phyloP scores from a whole-genome alignment of 2,113 vertebrate species.

The Cnemophilus loriae region DNA sequence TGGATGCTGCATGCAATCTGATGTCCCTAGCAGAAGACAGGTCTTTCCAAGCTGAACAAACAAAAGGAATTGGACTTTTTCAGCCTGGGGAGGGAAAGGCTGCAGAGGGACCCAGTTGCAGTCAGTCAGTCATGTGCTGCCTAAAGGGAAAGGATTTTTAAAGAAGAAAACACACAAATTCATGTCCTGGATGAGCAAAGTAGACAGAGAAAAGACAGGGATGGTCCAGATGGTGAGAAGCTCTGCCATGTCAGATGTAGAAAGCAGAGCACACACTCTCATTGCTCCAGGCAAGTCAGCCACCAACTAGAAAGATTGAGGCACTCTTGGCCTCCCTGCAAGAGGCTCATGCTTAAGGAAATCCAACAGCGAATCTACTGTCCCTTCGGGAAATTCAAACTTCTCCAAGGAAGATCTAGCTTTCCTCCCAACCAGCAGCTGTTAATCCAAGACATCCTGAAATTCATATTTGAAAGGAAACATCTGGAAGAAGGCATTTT shows the following conservation, averaged over 20 bases:
- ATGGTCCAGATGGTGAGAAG: neutral
- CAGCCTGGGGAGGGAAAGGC: neutral
- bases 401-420: neutral
- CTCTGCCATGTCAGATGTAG: neutral
- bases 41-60: neutral
- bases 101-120: neutral
- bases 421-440: neutral
- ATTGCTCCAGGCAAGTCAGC: neutral
- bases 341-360: neutral
- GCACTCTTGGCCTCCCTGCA: neutral
- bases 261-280: neutral
- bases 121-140: accelerated
- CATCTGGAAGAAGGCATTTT: neutral
- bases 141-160: neutral
- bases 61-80: neutral
- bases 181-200: neutral
- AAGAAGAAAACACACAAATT: neutral
- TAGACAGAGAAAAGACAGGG: neutral
- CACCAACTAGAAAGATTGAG: neutral
- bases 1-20: neutral
- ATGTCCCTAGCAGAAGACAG: neutral
- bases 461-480: neutral
- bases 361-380: neutral
- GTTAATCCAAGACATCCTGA: neutral
- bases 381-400: neutral